Evolutionary conservation across 1,140 invertebrate genomes (phyloP), one percentile per base, ranked within the genome.

Genomic region (Trachymyrmex septentrionalis): DNA sequence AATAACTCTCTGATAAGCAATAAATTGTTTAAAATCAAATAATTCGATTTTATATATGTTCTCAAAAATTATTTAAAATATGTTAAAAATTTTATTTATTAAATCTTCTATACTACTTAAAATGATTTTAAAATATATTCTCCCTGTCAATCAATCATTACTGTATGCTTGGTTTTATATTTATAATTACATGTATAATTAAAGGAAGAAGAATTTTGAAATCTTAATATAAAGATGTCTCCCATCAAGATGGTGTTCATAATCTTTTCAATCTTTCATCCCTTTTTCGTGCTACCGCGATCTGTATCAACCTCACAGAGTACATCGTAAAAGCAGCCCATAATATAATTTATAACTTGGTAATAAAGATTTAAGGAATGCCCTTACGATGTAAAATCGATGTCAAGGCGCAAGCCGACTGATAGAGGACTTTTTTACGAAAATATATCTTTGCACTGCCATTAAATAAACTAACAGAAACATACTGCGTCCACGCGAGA

Each of bases 331-430:
- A 77, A 77, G 38, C 34, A 64, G 12, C 38, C 10, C 57, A 48
- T 77, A 77, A 77, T 16, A 64, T 67, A 67, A 67, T 67, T 67
- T 34, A 67, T 67, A 61, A 48, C 38, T 19, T 44, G 24, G 5
- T 61, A 19, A 77, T 77, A 64, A 77, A 77, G 59, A 64, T 64
- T 77, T 64, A 64, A 77, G 38, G 10, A 44, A 77, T 21, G 59
- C 63, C 63, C 30, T 64, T 77, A 77, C 59, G 10, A 64, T 64
- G 59, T 48, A 64, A 63, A 27, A 16, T 19, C 21, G 16, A 44
- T 63, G 57, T 27, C 24, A 16, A 10, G 5, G 76, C n/a, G 19
- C 38, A 44, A 9, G 21, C 27, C 34, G 30, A 14, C 14, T 21
- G n/a, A 67, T n/a, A 53, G 19, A 44, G 44, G 10, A 66, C n/a